phyloP scores from a whole-genome alignment of 2,797 vertebrate genomes.

The Rhyacichthys aspro region DNA sequence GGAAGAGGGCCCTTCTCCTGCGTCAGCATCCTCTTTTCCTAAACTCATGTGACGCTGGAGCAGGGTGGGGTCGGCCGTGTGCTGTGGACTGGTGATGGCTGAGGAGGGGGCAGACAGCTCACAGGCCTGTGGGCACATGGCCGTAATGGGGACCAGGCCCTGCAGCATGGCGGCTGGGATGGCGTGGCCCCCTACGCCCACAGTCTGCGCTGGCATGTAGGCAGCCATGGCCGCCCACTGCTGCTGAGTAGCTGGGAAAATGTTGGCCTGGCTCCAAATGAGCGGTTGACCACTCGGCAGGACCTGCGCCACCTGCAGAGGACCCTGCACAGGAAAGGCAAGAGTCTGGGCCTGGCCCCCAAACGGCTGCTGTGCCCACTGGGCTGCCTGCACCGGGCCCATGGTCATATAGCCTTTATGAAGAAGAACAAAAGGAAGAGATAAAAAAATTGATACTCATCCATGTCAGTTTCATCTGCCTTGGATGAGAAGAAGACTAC shows the following conservation, averaged over 20 bases:
- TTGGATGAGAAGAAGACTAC: neutral
- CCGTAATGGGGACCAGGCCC: conserved; percentile 90
- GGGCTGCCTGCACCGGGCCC: conserved; percentile 95
- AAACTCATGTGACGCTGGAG: conserved; percentile 77
- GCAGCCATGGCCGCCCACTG: conserved; percentile 94
- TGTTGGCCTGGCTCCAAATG: conserved; percentile 95
- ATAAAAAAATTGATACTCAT: too few species aligned
- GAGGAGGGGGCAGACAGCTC: conserved; percentile 81
- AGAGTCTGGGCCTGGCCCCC: conserved; percentile 86
- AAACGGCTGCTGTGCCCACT: conserved; percentile 96
- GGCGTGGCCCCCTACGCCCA: conserved; percentile 85
- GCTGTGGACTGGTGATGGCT: conserved; percentile 90
- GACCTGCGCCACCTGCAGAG: conserved; percentile 92
- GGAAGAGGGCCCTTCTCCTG: conserved; percentile 70
- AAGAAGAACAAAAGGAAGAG: neutral
- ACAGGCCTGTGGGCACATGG: conserved; percentile 82
- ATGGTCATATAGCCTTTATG: conserved; percentile 95
- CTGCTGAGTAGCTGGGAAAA: conserved; percentile 93
- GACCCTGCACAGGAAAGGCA: conserved; percentile 93
- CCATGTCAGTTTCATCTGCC: neutral
- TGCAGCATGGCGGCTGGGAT: conserved; percentile 96
- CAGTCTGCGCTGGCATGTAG: conserved; percentile 95
- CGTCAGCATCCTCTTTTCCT: conserved; percentile 66
- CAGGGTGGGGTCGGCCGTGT: conserved; percentile 79
- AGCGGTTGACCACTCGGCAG: conserved; percentile 94